Base-by-base conservation (phyloP, 2,797 vertebrate genomes). In the Periophthalmus magnuspinnatus region DNA sequence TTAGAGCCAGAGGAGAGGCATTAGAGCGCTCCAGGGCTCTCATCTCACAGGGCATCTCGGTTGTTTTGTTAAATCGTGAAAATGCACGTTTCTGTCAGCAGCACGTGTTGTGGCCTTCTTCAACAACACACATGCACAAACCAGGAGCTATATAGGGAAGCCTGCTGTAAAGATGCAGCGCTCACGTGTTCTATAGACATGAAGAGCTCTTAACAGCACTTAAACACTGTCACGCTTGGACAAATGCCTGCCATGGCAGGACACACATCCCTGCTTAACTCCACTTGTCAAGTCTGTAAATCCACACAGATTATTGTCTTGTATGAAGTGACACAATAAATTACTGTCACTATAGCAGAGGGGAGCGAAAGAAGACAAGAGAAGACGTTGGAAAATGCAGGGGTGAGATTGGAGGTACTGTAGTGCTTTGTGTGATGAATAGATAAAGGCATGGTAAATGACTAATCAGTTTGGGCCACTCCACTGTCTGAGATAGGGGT, bases 381-480 rank as follows among this genome's bases (percentile, higher is more conserved):
- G 66, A 56, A 66, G 71, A 77, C 16, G 38, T 24, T 13, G 34
- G 17, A 38, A 22, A 52, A 52, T 47, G 13, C 65, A 60, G 64
- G 67, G 74, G 62, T 67, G 57, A 72, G 69, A 61, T 47, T 65
- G 2, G 50, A 68, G 67, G 69, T 17, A 16, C 45, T 16, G 45
- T n/a, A 0, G 36, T 48, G 60, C 50, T 69, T n/a, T 70, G 67
- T 68, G 33, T 69, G 41, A 75, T 72, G 76, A 66, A 62, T 60
- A 50, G 67, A 71, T 75, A 55, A 65, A 71, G 65, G 63, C 56
- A 65, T 77, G 64, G 76, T 78, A 81, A 84, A 81, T 82, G 77
- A 79, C 71, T 77, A 80, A 88, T 88, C 78, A 79, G 71, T 89
- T 84, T 77, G 47, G 78, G 63, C 75, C 72, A 59, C 69, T 88